A percentile compares a stretch with the other conserved stretches of the same genome.
phyloP scores from a whole-genome alignment of 2,888 invertebrate genomes.

The Orchestes rusci region DNA sequence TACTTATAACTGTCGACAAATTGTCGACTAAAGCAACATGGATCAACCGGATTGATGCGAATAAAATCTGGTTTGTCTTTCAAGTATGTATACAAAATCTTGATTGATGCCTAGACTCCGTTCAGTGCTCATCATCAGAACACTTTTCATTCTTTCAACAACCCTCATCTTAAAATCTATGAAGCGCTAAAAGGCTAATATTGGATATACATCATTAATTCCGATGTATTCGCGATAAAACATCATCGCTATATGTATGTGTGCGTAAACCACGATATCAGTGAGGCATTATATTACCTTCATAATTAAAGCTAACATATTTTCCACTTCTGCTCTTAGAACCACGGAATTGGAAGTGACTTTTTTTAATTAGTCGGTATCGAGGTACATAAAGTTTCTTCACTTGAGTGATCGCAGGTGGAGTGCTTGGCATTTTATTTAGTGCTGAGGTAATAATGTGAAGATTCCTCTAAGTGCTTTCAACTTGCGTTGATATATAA shows the following conservation, averaged over 20 bases:
- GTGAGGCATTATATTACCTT: conserved; percentile 19
- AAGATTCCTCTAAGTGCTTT: too few species aligned
- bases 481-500: too few species aligned
- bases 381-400: conserved; percentile 16
- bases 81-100: too few species aligned
- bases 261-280: conserved; percentile 17
- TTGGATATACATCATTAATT: conserved; percentile 22
- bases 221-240: conserved; percentile 16
- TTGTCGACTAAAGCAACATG: too few species aligned
- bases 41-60: too few species aligned
- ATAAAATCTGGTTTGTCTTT: too few species aligned
- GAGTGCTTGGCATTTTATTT: conserved; percentile 7
- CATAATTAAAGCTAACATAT: conserved; percentile 19
- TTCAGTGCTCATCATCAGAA: too few species aligned
- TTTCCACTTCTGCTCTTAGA: conserved; percentile 19
- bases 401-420: conserved; percentile 12
- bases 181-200: conserved; percentile 6
- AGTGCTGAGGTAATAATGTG: too few species aligned
- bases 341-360: conserved; percentile 3
- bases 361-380: conserved; percentile 19
- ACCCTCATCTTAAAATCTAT: too few species aligned
- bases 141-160: too few species aligned
- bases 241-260: conserved; percentile 16
- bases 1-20: too few species aligned
- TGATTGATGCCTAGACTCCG: too few species aligned